Evolutionary conservation across 1,140 invertebrate species (phyloP).

Genomic region (Andricus grossulariae): DNA sequence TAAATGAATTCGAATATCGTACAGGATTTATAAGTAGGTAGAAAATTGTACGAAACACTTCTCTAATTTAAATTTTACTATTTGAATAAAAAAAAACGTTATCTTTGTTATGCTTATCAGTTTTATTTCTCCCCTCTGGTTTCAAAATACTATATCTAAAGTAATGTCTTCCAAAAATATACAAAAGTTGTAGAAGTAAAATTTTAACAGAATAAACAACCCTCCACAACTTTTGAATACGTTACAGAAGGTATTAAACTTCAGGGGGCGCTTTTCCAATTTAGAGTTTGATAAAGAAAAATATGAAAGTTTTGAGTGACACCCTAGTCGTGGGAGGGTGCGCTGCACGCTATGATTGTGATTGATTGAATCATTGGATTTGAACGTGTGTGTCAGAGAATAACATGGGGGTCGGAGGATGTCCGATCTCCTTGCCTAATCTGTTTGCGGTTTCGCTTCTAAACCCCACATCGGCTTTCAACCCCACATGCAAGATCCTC

Average conservation of each 20-base stretch:
- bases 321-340: constrained; percentile 1
- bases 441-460: constrained; percentile 38
- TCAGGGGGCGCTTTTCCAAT: background rate
- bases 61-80: too few relatives aligned
- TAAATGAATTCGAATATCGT: background rate
- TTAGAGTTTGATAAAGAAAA: background rate
- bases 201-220: constrained; percentile 23
- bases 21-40: background rate
- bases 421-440: constrained; percentile 40
- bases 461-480: constrained; percentile 33
- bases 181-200: background rate
- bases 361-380: constrained; percentile 61
- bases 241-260: background rate
- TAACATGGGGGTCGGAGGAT: constrained; percentile 48
- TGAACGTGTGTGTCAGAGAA: constrained; percentile 55
- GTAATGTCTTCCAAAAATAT: background rate
- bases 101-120: too few relatives aligned
- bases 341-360: constrained; percentile 59
- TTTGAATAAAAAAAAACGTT: too few relatives aligned
- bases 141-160: background rate
- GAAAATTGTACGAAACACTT: too few relatives aligned
- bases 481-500: constrained; percentile 32
- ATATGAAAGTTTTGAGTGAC: constrained; percentile 3
- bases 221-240: background rate
- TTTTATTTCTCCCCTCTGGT: background rate